These are phyloP conservation scores for Galerucella nymphaeae DNA, from an alignment of 2,888 invertebrate genomes.

Conservation along the genomic window DNA sequence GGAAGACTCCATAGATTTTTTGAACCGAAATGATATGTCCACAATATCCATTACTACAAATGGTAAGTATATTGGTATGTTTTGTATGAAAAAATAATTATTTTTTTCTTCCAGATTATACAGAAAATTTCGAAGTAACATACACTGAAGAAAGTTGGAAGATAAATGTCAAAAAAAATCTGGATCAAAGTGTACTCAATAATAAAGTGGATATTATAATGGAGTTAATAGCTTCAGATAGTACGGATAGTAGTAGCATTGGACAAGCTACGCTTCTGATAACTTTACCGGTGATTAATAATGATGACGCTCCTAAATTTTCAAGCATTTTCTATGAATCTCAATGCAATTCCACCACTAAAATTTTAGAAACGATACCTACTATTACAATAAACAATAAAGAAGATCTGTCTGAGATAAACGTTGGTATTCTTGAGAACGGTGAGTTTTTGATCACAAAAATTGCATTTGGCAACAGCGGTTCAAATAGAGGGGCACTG, in stretches of 20 bases:
- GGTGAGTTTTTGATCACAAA: constrained; percentile 19
- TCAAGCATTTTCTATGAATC: constrained; percentile 25
- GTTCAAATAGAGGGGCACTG: no score
- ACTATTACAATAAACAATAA: constrained; percentile 25
- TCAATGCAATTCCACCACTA: constrained; percentile 7
- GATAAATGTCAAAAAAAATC: background rate
- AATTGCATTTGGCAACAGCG: no score
- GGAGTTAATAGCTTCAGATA: constrained; percentile 4
- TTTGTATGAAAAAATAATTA: background rate
- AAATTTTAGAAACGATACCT: background rate
- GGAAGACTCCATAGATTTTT: constrained; percentile 28
- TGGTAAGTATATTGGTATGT: constrained; percentile 29
- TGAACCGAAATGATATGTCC: constrained; percentile 26
- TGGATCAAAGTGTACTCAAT: background rate
- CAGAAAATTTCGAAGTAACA: constrained; percentile 11
- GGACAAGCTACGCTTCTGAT: constrained; percentile 25
- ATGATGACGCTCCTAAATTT: constrained; percentile 36
- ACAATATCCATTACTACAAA: constrained; percentile 29
- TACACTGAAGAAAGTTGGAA: background rate
- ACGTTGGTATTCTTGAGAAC: constrained; percentile 15
- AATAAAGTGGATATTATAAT: background rate
- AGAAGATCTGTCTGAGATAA: constrained; percentile 31
- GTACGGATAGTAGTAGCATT: background rate
- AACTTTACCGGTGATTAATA: constrained; percentile 34
- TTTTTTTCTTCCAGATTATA: constrained; percentile 9